Percentiles rank a stretch among this genome's conserved stretches.
Evolutionary conservation across 2,113 vertebrate species (phyloP).

Genomic region (Ammodytes dubius): DNA sequence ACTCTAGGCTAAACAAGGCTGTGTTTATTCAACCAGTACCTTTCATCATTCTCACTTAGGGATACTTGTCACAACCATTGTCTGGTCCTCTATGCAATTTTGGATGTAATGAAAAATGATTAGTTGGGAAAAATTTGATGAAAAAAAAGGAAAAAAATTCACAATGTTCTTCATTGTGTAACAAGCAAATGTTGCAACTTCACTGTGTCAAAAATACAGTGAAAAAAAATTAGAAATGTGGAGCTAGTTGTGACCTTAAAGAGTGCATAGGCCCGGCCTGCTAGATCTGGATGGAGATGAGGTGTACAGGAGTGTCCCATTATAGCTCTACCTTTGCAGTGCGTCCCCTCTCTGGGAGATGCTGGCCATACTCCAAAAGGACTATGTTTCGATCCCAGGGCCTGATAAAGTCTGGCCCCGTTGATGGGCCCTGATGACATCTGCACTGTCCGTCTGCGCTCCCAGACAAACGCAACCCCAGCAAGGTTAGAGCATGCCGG

Average conservation of each 20-base stretch:
- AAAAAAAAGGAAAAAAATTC: not conserved
- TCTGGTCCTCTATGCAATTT: conserved; percentile 8
- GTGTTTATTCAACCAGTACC: conserved; percentile 54
- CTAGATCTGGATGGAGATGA: conserved; percentile 86
- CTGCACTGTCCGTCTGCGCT: conserved; percentile 80
- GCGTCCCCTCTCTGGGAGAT: conserved; percentile 81
- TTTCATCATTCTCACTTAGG: conserved; percentile 34
- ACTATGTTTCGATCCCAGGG: conserved; percentile 78
- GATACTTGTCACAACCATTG: conserved; percentile 27
- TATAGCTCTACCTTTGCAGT: conserved; percentile 82
- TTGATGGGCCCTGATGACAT: conserved; percentile 80
- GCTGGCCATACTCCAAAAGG: conserved; percentile 79
- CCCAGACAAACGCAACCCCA: conserved; percentile 68
- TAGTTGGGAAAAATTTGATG: not conserved
- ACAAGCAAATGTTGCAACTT: conserved; percentile 1
- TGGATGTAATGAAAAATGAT: conserved; percentile 1
- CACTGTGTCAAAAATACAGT: conserved; percentile 3
- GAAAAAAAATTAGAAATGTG: conserved; percentile 53
- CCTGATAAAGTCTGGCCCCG: conserved; percentile 75
- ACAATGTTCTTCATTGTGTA: not conserved
- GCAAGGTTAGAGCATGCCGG: conserved; percentile 49
- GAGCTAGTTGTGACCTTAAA: conserved; percentile 84
- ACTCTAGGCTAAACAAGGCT: conserved; percentile 57
- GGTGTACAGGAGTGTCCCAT: conserved; percentile 84
- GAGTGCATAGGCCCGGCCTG: conserved; percentile 75